Base-by-base conservation (phyloP, 2,113 vertebrate genomes). In the Dicaeum eximium region DNA sequence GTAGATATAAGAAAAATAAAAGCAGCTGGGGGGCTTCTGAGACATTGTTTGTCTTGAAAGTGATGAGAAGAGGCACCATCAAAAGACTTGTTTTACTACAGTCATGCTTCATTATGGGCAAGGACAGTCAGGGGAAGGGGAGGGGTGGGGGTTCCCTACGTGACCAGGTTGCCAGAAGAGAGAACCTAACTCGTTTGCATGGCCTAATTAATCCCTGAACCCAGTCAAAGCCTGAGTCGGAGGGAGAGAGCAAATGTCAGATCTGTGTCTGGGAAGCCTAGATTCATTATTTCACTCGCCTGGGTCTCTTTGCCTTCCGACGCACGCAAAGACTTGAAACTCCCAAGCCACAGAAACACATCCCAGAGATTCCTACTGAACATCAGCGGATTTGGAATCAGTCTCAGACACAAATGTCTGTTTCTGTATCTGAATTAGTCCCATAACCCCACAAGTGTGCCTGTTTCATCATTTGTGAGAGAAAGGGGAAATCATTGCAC, bases 1-100 rank as follows among this genome's bases (percentile, higher is more conserved):
- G 97, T 97, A 98, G 97, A 95, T 97, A 98, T 96, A 97, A 98
- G 96, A 96, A 98, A 98, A 98, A 98, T 98, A 98, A 97, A 97
- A 98, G 92, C 96, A 95, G 93, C 95, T 95, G 96, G 94, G 92
- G 95, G 94, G 96, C 91, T 94, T 95, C 93, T 88, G 94, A 96
- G 96, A 95, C 96, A 95, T 86, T 97, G 97, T 97, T 97, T 97
- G 96, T 97, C 97, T 98, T 98, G 97, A 97, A 97, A 97, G 95
- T 93, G 95, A 96, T 91, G 95, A 96, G 93, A 88, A 96, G 95
- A 95, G 88, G 80, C 93, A 95, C 81, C 96, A 98, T 98, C 97
- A 98, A 98, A 98, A 98, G 97, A 91, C 80, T 88, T 71, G 94
- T 97, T 98, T 98, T 97, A 97, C 97, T 97, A 95, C 97, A 97